Evolutionary conservation across 2,888 invertebrate genomes (phyloP).

Genomic region (Azorinus chamasolen): DNA sequence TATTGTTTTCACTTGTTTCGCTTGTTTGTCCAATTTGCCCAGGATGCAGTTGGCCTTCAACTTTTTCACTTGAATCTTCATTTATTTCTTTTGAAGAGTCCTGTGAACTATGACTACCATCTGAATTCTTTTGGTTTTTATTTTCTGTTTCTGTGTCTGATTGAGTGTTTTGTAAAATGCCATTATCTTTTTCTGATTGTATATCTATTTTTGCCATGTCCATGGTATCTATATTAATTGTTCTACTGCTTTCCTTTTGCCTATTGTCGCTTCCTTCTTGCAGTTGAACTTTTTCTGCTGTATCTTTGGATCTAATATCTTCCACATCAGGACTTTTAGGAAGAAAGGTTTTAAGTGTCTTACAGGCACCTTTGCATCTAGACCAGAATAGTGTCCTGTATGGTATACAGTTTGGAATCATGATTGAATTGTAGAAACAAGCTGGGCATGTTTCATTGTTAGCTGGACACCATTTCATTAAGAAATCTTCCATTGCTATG

Average conservation of each 20-base stretch:
- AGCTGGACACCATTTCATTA: constrained; percentile 42
- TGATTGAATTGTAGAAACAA: constrained; percentile 31
- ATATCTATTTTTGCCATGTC: neutral
- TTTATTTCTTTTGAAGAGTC: too few species aligned
- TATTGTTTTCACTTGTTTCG: constrained; percentile 4
- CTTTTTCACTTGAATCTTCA: too few species aligned
- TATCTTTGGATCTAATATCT: too few species aligned
- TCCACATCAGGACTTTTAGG: too few species aligned
- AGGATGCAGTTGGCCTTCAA: too few species aligned
- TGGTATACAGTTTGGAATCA: constrained; percentile 37
- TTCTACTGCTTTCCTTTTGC: too few species aligned
- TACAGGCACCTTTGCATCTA: constrained; percentile 1
- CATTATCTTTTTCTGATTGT: neutral
- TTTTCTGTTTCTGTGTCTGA: neutral
- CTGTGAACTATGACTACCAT: too few species aligned
- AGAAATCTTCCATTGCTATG: constrained; percentile 10
- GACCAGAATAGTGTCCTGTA: constrained; percentile 41
- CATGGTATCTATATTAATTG: neutral
- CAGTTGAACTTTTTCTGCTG: too few species aligned
- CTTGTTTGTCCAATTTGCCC: neutral
- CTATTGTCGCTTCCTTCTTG: too few species aligned
- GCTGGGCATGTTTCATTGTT: constrained; percentile 32
- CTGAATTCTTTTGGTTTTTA: too few species aligned
- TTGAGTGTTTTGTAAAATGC: too few species aligned
- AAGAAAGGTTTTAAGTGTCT: neutral